Evolutionary conservation across 53 echinoderm and acorn worm genomes (phyloP).

Genomic region (Temnopleurus reevesii): DNA sequence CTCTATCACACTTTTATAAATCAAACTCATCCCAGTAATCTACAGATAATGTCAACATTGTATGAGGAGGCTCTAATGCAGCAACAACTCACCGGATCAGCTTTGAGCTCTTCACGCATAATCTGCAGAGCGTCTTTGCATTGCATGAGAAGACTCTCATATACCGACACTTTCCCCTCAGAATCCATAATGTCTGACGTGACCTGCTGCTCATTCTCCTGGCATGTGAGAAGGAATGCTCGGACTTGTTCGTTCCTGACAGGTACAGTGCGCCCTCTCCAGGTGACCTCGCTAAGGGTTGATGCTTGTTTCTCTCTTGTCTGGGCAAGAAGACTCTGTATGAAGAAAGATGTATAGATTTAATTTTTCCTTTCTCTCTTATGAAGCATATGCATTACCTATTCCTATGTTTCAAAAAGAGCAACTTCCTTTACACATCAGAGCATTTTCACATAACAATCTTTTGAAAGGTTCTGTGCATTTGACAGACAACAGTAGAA

Average conservation of each 20-base stretch:
- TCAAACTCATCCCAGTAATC: too few species aligned
- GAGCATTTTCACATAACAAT: too few species aligned
- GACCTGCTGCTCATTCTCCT: constrained; percentile 91
- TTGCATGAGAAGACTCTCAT: constrained; percentile 92
- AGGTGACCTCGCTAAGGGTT: constrained; percentile 94
- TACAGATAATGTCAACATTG: too few species aligned
- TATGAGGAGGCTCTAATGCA: too few species aligned
- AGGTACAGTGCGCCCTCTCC: constrained; percentile 93
- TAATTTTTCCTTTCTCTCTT: too few species aligned
- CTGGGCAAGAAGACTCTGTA: constrained; percentile 87
- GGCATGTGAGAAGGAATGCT: constrained; percentile 83
- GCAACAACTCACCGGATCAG: constrained; percentile 89
- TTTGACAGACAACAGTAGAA: too few species aligned
- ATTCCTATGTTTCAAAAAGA: too few species aligned
- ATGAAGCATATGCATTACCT: too few species aligned
- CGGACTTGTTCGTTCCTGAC: constrained; percentile 91
- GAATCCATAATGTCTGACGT: constrained; percentile 66
- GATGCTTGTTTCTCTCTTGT: constrained; percentile 96
- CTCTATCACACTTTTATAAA: too few species aligned
- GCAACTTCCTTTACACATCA: too few species aligned
- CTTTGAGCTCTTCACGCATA: constrained; percentile 84
- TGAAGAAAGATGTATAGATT: too few species aligned
- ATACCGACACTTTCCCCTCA: constrained; percentile 87
- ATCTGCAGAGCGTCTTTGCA: constrained; percentile 96
- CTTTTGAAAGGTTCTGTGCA: too few species aligned